Conservation (phyloP, 2,888 invertebrate genomes). For the Urechis unicinctus region DNA sequence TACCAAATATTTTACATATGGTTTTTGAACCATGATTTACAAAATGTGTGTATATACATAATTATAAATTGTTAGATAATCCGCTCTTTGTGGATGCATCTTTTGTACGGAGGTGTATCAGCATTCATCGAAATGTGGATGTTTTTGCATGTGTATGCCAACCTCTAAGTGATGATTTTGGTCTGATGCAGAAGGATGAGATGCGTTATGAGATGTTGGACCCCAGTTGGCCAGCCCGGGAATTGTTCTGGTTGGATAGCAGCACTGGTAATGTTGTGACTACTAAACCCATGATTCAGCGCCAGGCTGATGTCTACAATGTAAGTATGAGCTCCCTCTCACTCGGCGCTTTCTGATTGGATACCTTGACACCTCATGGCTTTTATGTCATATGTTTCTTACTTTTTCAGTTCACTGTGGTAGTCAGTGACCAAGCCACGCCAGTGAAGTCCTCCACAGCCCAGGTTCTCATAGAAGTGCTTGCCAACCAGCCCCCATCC, state of each 20-base stretch:
- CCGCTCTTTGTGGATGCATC: no score
- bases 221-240: constrained; percentile 13
- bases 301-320: constrained; percentile 16
- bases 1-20: no score
- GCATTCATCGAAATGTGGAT: no score
- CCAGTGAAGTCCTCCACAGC: constrained; percentile 30
- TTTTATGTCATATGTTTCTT: background rate
- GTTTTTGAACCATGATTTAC: no score
- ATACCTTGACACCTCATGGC: background rate
- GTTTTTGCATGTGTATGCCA: no score
- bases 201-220: constrained; percentile 19
- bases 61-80: no score
- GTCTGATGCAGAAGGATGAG: constrained; percentile 14
- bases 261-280: constrained; percentile 29
- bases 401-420: constrained; percentile 27
- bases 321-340: constrained; percentile 14
- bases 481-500: constrained; percentile 31
- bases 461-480: constrained; percentile 29
- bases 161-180: no score
- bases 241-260: constrained; percentile 34
- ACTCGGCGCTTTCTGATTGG: no score
- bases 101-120: no score
- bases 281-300: constrained; percentile 24
- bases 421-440: constrained; percentile 27
- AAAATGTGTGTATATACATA: no score